A percentile compares a stretch with the other conserved stretches of the same genome.
Evolutionary conservation across 1,140 invertebrate genomes (phyloP).

Genomic region (Drosophila saltans): DNA sequence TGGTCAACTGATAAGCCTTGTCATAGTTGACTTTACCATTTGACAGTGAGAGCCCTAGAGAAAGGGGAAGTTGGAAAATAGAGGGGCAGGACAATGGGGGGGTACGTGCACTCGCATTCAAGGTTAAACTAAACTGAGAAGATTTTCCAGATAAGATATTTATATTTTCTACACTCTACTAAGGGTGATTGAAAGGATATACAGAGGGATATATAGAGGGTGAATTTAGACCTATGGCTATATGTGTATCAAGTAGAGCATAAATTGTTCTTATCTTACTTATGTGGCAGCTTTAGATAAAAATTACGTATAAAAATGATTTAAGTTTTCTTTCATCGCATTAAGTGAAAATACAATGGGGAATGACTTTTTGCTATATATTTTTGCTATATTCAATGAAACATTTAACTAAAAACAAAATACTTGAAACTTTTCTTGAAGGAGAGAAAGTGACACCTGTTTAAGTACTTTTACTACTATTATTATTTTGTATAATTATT

Average conservation of each 20-base stretch:
- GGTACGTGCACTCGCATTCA: slow-evolving; percentile 72
- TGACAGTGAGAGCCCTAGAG: slow-evolving; percentile 16
- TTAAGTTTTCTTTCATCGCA: too few species aligned
- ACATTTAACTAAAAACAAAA: too few species aligned
- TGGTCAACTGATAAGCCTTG: slow-evolving; percentile 57
- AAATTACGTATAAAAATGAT: too few species aligned
- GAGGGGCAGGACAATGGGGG: neutral
- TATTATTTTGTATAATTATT: too few species aligned
- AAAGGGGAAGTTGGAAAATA: too few species aligned
- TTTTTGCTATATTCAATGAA: too few species aligned
- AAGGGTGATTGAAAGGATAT: slow-evolving; percentile 2
- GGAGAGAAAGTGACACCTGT: too few species aligned
- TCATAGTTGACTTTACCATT: slow-evolving; percentile 54
- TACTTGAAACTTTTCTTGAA: too few species aligned
- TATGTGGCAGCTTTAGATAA: slow-evolving; percentile 36
- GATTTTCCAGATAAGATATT: slow-evolving; percentile 52
- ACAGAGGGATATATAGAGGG: slow-evolving; percentile 1
- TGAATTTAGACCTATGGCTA: neutral
- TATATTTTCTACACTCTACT: slow-evolving; percentile 31
- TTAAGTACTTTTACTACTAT: too few species aligned
- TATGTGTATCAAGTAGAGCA: slow-evolving; percentile 36
- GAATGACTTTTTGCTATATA: too few species aligned
- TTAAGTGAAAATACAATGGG: too few species aligned
- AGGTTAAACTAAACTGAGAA: slow-evolving; percentile 69
- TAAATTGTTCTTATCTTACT: slow-evolving; percentile 52